phyloP scores from a whole-genome alignment of 1,140 invertebrate species.

The Thaumatotibia leucotreta region DNA sequence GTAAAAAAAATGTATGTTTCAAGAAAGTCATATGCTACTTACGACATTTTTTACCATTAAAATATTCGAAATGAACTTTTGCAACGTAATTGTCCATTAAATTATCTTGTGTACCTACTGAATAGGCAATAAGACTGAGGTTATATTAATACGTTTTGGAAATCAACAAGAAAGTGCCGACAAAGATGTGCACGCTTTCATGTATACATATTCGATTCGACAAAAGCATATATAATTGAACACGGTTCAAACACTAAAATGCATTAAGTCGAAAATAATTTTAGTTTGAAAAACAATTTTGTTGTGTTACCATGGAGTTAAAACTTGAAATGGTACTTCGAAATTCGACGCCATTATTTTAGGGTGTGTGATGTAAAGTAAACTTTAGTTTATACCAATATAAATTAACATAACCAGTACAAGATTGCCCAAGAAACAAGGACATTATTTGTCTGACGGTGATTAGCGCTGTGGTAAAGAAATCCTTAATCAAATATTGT shows the following conservation, averaged over 20 bases:
- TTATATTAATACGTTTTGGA: neutral
- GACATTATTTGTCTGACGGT: neutral
- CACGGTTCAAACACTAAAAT: neutral
- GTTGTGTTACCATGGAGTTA: neutral
- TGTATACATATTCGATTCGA: too few species aligned
- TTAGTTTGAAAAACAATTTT: neutral
- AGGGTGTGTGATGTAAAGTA: neutral
- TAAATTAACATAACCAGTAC: slow-evolving; percentile 13
- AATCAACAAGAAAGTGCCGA: neutral
- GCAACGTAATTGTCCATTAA: neutral
- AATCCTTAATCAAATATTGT: slow-evolving; percentile 6
- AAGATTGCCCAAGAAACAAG: slow-evolving; percentile 5
- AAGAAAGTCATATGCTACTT: neutral
- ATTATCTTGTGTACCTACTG: neutral
- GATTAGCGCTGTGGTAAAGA: neutral
- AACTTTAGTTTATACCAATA: neutral
- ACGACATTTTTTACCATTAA: neutral
- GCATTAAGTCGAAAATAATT: neutral
- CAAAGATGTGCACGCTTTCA: neutral
- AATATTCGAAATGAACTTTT: neutral
- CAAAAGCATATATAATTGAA: neutral
- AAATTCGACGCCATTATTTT: neutral
- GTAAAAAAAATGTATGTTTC: neutral
- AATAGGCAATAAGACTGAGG: neutral
- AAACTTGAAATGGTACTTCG: neutral